These are phyloP conservation scores for Diachrysia chrysitis DNA, from an alignment of 2,888 invertebrate species.

Conservation along the genomic window DNA sequence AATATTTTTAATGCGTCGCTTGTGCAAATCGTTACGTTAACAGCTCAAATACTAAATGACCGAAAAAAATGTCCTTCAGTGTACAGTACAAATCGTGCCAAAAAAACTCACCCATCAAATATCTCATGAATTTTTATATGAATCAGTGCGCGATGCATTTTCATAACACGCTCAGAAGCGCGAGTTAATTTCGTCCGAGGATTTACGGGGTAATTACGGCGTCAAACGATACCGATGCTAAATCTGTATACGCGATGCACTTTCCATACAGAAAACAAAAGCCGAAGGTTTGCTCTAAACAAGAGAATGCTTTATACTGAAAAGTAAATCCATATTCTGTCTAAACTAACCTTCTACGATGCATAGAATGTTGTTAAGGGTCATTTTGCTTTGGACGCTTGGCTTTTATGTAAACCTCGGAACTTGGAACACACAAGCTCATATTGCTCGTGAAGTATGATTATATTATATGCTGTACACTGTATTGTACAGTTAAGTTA, in stretches of 20 bases:
- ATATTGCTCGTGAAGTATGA: background rate
- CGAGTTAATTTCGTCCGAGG: slow-evolving; percentile 68
- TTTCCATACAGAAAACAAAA: slow-evolving; percentile 30
- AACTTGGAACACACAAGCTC: background rate
- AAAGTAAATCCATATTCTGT: background rate
- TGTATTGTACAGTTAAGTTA: background rate
- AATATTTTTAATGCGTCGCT: background rate
- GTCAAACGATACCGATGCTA: slow-evolving; percentile 69
- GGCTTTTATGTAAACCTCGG: background rate
- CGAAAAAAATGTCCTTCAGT: background rate
- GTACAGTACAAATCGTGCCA: background rate
- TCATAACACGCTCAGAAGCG: slow-evolving; percentile 48
- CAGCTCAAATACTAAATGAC: background rate
- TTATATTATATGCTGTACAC: background rate
- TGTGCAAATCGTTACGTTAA: background rate
- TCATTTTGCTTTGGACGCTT: slow-evolving; percentile 11
- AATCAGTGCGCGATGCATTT: slow-evolving; percentile 50
- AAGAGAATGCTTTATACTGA: slow-evolving; percentile 32
- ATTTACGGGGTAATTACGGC: slow-evolving; percentile 73
- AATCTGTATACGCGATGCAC: slow-evolving; percentile 63
- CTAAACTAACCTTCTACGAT: slow-evolving; percentile 18
- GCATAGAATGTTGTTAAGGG: background rate
- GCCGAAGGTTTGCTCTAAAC: slow-evolving; percentile 37
- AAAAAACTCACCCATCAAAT: slow-evolving; percentile 22
- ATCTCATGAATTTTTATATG: slow-evolving; percentile 27